Evolutionary conservation across 2,888 invertebrate genomes (phyloP), one percentile per base, ranked within the genome.

Genomic region (Polyommatus iphigenia): DNA sequence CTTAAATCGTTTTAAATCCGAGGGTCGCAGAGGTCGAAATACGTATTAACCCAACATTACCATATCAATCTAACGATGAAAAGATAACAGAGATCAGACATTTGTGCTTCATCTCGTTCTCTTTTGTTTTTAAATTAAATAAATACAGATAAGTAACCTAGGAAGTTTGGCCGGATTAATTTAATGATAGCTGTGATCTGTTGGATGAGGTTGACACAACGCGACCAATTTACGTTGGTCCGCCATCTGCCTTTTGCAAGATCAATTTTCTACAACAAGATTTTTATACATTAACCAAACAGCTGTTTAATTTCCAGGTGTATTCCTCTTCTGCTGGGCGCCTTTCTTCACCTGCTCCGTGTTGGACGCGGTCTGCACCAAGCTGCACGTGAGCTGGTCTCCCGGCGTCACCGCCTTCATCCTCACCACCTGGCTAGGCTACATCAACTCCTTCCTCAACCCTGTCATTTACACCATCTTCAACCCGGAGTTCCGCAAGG

Each of bases 301-400:
- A 59, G 7, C 15, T 46, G 13, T 46, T 79, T 78, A 1, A 75
- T 83, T 76, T 81, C n/a, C 95, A 99, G 99, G 99, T 85, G 98
- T 99, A 3, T 99, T 99, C 91, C 96, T 99, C 71, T 96, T 99
- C 87, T 99, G 99, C 93, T 99, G 99, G 99, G 97, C 99, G 80
- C 99, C 99, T 59, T 99, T 99, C 95, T 99, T 99, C 96, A 98
- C 98, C 2, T 98, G 99, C 94, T 99, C 99, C 92, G 98, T 99
- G 82, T 96, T 99, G 94, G 99, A 99, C 88, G 99, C 99, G 13
- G 96, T 99, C 89, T 99, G 99, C 95, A 97, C 97, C 85, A 98
- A 98, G 91, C 94, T 97, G 84, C 95, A 95, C 77, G 95, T 96
- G 83, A 95, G 96, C 81, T 98, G 97, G 89, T 96, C 97, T 81